phyloP scores from a whole-genome alignment of 2,888 invertebrate genomes.

The Drosophila tripunctata region DNA sequence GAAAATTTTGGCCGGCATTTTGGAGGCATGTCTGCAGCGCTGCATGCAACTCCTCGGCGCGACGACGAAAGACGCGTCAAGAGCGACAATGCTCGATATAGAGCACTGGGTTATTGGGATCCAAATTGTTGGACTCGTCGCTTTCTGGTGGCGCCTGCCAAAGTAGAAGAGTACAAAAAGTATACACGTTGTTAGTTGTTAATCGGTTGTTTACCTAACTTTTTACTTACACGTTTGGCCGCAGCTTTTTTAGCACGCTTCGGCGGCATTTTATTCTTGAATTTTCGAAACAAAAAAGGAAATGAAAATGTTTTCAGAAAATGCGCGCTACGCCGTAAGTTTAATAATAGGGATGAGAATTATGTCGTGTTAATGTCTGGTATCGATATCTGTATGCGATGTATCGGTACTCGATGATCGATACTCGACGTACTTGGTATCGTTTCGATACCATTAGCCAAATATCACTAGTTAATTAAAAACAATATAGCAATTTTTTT shows the following conservation, averaged over 20 bases:
- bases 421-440: no score
- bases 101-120: constrained; percentile 67
- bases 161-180: no score
- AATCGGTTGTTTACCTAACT: not conserved
- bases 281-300: not conserved
- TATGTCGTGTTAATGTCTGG: not conserved
- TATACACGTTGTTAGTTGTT: no score
- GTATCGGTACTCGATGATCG: no score
- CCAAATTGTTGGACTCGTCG: constrained; percentile 21
- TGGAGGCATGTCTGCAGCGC: constrained; percentile 63
- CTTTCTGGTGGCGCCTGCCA: not conserved
- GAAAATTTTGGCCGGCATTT: constrained; percentile 48
- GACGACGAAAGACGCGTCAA: constrained; percentile 82
- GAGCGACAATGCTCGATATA: constrained; percentile 83
- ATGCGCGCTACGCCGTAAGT: constrained; percentile 35
- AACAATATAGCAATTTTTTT: no score
- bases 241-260: constrained; percentile 26
- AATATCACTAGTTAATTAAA: no score
- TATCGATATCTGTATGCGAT: constrained; percentile 4
- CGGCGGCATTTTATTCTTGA: constrained; percentile 27
- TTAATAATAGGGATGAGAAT: no score
- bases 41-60: constrained; percentile 79
- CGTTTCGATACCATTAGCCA: no score
- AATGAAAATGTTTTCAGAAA: constrained; percentile 2
- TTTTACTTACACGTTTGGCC: constrained; percentile 15